Evolutionary conservation across 2,113 vertebrate genomes (phyloP), one percentile per base, ranked within the genome.

Genomic region (Puma concolor): DNA sequence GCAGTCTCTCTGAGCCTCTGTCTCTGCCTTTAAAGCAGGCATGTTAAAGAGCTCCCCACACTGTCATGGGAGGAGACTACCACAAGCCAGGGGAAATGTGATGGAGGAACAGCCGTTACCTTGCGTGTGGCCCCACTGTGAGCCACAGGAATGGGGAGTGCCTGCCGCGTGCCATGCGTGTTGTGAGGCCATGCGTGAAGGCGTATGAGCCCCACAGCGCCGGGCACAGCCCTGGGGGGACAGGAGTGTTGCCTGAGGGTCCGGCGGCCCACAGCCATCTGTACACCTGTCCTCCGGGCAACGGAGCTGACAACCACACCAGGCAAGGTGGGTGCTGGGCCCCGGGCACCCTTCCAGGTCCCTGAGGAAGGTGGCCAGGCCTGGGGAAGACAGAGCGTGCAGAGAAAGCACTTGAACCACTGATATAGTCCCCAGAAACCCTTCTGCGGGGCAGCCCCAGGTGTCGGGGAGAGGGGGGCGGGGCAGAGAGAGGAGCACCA

Each of bases 91-190:
- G 17, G 17, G 23, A 69, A 80, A 17, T 4, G 33, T 3, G 54
- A 1, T 33, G 5, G 8, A 50, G 27, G 4, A 23, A 11, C 14
- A 52, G 10, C 14, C 38, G 16, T 77, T 14, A 7, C 17, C 64
- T 8, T 69, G 50, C 9, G 21, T 48, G 36, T 8, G 21, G 5
- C 27, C 50, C 63, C 54, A 7, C 12, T 0, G 3, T 4, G 16
- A 86, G 74, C 54, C 67, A 25, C 27, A 1, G 27, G 29, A 48
- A 21, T 21, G 5, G 13, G 36, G 9, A 72, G 7, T 29, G 29
- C 12, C 79, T 19, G 31, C 4, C 19, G 5, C 7, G 4, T 1
- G 2, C 31, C 0, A 0, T 27, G 36, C 25, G 12, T 11, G 4
- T 15, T 21, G 21, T 27, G 33, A 7, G 33, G 1, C 10, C 41